Evolutionary conservation across 2,888 invertebrate genomes (phyloP), one percentile per base, ranked within the genome.

Genomic region (Dynastes tityus): DNA sequence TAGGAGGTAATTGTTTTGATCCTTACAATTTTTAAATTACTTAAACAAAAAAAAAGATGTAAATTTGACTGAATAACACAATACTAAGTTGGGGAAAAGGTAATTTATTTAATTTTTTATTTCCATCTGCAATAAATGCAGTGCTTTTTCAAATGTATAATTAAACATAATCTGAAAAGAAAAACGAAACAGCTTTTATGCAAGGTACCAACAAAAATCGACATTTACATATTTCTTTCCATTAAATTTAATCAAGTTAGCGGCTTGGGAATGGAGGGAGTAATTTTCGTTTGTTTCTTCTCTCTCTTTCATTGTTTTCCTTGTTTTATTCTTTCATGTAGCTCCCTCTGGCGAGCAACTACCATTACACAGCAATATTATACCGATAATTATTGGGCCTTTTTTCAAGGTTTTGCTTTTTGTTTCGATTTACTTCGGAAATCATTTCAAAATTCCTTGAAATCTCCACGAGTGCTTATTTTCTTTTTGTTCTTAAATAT

Each of bases 331-430:
- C 16, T 11, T 22, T 16, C 5, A 6, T 22, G 55, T 22, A 58
- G 55, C 55, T 58, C 55, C 55, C 55, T 58, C 55, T 58, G 22
- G 8, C 22, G 22, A 58, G 16, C 55, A 22, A 58, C 55, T 58
- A 58, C 22, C 55, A 58, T 58, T 22, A 58, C 55, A 71, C 55
- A 71, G 71, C 55, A 71, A 71, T 55, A 71, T 71, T 71, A 70
- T 45, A 45, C 9, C 8, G 45, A 45, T 11, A 45, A 45, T 45
- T 37, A 37, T 37, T 45, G 45, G 11, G 45, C 45, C 32, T 45
- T 45, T 45, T 8, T 8, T 45, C 45, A 8, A 11, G 8, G 9
- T 8, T 45, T 8, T 11, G 11, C 22, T 37, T 37, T 37, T 45
- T 11, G 45, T 45, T 45, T 45, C 45, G 45, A 37, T 11, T 8